Evolutionary conservation across 2,797 vertebrate species (phyloP), one percentile per base, ranked within the genome.

Genomic region (Buphagus erythrorhynchus): DNA sequence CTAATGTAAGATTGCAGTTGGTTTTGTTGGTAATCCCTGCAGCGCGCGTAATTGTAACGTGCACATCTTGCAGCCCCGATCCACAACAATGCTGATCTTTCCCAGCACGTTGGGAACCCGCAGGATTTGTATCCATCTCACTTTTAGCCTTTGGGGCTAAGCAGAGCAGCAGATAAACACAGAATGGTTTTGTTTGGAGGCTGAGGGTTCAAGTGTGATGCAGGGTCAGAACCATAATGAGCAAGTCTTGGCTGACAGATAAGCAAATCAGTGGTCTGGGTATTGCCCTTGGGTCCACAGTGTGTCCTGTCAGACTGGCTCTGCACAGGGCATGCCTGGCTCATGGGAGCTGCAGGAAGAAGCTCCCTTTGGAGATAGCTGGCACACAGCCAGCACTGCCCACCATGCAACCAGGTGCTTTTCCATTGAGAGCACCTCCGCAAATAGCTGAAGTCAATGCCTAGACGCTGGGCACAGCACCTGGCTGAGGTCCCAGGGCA

Each of bases 41-140:
- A 66, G 46, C 0, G 0, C 0, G 0, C 7, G 8, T 71, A 71
- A 79, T 52, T 69, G 72, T 88, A 75, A 61, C 0, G 0, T 48
- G 74, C 11, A 3, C 17, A 2, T 73, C 62, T 81, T 25, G 18
- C 76, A 73, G 63, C 33, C 40, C 38, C 0, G 0, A 46, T 49
- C 58, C 55, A 46, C 55, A 61, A 12, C 83, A 94, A 29, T 51
- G 43, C 58, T 73, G 40, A 62, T 74, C 62, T 83, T 93, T 54
- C 78, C 42, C 58, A 65, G 89, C 2, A 2, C 5, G 15, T n/a
- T 76, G 40, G 51, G 82, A 93, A 35, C 62, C 76, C 80, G 18
- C 62, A 49, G 85, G 79, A n/a, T 90, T 91, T 78, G 57, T 78
- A 83, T 59, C 86, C 73, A 18, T 86, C 79, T 91, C 45, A 11